Base-by-base conservation (phyloP, 2,888 invertebrate species). In the Galerucella calmariensis region DNA sequence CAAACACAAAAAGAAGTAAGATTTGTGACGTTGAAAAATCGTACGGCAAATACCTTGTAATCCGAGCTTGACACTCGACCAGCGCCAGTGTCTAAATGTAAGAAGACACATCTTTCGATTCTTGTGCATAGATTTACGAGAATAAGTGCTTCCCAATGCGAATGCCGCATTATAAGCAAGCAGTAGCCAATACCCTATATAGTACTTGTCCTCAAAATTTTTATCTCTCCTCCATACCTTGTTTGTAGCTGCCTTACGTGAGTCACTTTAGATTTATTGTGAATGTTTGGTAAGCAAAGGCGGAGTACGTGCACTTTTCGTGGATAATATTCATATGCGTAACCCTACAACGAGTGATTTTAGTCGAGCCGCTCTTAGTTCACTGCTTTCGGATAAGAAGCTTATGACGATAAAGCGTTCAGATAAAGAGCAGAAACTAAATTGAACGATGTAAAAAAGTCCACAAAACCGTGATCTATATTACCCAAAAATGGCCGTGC, bases 201-300 rank as follows among this genome's bases (percentile, higher is more conserved):
- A 86, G 87, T 84, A 82, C 86, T 86, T 85, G 87, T 87, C 85
- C 86, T 87, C 87, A 86, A 87, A 87, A 87, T 87, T 87, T 87
- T 87, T 87, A 87, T 87, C 86, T 86, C 85, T 86, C 85, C 85
- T 86, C 85, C 85, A 86, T 84, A 84, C 86, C 87, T 86, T 87
- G 86, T 87, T 86, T 85, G 86, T 86, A 86, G 83, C 84, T 84
- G 84, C 84, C 83, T 85, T 82, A 83, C 84, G 84, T 80, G 83
- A 82, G 83, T 83, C 81, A 77, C 75, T 81, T 80, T 82, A 84
- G 85, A 86, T 86, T 86, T 86, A 86, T 86, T 80, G 82, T 78
- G 79, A 80, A 79, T 82, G 83, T 84, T 78, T 78, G 81, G 82
- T 84, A 84, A 85, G 85, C 85, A 78, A 46, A 65, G 46, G 63